Conservation (phyloP, 2,113 vertebrate genomes). For the Dipodomys spectabilis region DNA sequence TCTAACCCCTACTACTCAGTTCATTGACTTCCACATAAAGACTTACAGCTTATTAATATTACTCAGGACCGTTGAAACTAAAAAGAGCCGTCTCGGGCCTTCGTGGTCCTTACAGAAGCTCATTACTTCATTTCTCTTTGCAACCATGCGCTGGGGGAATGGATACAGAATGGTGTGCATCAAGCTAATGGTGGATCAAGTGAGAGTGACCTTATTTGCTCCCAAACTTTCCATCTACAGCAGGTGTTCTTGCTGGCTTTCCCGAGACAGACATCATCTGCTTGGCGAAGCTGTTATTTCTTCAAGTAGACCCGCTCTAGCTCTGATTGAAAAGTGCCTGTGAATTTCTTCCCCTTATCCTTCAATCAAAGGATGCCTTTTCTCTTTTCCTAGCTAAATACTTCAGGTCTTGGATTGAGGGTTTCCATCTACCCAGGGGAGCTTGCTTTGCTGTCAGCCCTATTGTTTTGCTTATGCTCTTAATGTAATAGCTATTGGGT, state of each 20-base stretch:
- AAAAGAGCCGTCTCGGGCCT: slow-evolving; percentile 7
- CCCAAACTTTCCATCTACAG: slow-evolving; percentile 4
- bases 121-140: not conserved
- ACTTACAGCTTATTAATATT: slow-evolving; percentile 36
- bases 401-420: slow-evolving; percentile 81
- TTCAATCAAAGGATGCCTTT: slow-evolving; percentile 78
- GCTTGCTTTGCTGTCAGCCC: slow-evolving; percentile 48
- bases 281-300: slow-evolving; percentile 79
- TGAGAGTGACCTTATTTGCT: not conserved
- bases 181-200: not conserved
- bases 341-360: slow-evolving; percentile 73
- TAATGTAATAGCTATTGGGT: slow-evolving; percentile 79
- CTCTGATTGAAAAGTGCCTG: slow-evolving; percentile 79
- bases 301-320: slow-evolving; percentile 35
- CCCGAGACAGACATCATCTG: slow-evolving; percentile 71
- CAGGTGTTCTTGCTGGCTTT: slow-evolving; percentile 52
- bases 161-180: accelerated
- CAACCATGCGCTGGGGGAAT: not conserved
- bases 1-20: slow-evolving; percentile 72
- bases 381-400: slow-evolving; percentile 82
- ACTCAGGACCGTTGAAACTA: not conserved
- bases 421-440: slow-evolving; percentile 75
- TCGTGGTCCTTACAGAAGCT: not conserved
- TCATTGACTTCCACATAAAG: slow-evolving; percentile 73
- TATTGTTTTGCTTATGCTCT: slow-evolving; percentile 71